Evolutionary conservation across 2,113 vertebrate genomes (phyloP).

Genomic region (Bungarus multicinctus): DNA sequence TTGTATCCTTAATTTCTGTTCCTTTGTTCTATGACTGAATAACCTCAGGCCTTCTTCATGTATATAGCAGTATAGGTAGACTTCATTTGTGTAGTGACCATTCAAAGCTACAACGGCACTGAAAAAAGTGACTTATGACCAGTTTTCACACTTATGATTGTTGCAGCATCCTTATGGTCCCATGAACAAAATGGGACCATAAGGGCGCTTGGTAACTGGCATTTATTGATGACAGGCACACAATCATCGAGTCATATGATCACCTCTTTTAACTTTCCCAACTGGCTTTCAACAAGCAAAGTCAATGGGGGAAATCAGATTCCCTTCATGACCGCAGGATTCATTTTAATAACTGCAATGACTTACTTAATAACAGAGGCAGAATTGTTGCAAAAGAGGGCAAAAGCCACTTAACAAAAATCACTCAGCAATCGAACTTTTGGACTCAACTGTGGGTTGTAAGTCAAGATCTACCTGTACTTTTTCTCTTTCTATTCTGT

Average conservation of each 20-base stretch:
- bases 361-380: not conserved
- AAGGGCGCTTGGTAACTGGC: too few species aligned
- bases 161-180: not conserved
- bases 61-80: not conserved
- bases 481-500: slow-evolving; percentile 1
- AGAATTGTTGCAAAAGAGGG: not conserved
- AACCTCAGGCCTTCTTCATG: not conserved
- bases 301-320: not conserved
- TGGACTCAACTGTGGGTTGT: not conserved
- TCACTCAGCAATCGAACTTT: not conserved
- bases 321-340: not conserved
- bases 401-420: not conserved
- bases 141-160: too few species aligned
- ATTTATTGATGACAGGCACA: too few species aligned
- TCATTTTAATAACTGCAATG: not conserved
- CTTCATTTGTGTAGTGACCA: not conserved
- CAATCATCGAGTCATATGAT: not conserved
- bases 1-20: slow-evolving; percentile 1
- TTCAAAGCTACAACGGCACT: not conserved
- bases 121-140: not conserved
- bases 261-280: not conserved
- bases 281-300: not conserved
- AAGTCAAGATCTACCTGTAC: not conserved
- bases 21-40: not conserved
- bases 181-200: too few species aligned